These are phyloP conservation scores for Pyrgus malvae DNA, from an alignment of 2,888 invertebrate species.

Conservation along the genomic window DNA sequence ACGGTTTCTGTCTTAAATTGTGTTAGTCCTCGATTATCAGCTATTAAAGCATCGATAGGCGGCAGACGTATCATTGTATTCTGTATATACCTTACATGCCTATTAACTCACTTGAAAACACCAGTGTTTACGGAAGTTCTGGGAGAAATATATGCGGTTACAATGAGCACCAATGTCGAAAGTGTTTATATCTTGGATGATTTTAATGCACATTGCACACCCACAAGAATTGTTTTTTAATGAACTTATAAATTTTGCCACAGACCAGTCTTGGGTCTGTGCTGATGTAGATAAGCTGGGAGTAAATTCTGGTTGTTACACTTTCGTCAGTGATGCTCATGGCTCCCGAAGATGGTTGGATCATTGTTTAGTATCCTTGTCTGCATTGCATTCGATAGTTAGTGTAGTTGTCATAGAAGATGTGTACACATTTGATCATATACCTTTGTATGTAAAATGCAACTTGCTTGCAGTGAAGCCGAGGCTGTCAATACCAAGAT, in stretches of 20 bases:
- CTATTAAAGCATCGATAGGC: conserved; percentile 11
- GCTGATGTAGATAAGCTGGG: conserved; percentile 24
- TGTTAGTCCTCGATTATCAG: conserved; percentile 19
- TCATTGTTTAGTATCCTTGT: conserved; percentile 19
- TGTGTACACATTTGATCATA: conserved; percentile 6
- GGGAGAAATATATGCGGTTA: conserved; percentile 20
- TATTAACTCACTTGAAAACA: conserved; percentile 17
- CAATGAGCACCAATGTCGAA: background rate
- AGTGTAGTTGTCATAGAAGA: background rate
- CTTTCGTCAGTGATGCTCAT: conserved; percentile 24
- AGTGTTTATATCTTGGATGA: conserved; percentile 21
- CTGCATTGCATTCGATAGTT: background rate
- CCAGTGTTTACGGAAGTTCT: conserved; percentile 13
- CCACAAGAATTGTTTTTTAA: conserved; percentile 11
- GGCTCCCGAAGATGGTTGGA: too few species aligned
- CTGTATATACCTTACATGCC: conserved; percentile 26
- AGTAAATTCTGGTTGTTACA: conserved; percentile 12
- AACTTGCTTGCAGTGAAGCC: background rate
- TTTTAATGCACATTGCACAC: conserved; percentile 27
- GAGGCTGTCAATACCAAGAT: too few species aligned
- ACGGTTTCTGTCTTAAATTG: conserved; percentile 24
- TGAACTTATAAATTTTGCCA: conserved; percentile 21
- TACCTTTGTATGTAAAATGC: conserved; percentile 1
- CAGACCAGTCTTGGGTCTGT: conserved; percentile 24
- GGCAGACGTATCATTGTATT: conserved; percentile 9